These are phyloP conservation scores for Rhea pennata DNA, from an alignment of 2,113 vertebrate genomes.

Conservation along the genomic window DNA sequence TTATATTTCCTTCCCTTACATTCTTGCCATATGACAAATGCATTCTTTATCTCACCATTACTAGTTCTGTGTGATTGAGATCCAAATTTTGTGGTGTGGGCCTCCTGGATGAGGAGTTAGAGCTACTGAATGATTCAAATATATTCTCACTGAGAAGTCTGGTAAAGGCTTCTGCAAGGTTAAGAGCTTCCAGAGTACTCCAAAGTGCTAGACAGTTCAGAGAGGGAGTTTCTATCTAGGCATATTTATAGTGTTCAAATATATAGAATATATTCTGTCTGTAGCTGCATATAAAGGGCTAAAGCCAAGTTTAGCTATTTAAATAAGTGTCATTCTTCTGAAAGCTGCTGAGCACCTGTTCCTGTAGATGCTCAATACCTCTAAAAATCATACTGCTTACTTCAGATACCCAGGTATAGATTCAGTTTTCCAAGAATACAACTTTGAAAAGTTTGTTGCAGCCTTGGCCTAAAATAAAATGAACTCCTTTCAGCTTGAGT, in stretches of 20 bases:
- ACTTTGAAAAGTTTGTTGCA: not conserved
- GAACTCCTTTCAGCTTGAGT: not conserved
- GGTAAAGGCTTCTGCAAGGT: not conserved
- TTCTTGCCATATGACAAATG: conserved; percentile 28
- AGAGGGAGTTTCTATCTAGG: not conserved
- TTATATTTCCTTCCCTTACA: not conserved
- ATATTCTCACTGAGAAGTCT: not conserved
- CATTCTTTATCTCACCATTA: not conserved
- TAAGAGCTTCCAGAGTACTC: not conserved
- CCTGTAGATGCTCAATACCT: not conserved
- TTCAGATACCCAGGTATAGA: not conserved
- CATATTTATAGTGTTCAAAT: not conserved
- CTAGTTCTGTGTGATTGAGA: not conserved
- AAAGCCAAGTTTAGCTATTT: not conserved
- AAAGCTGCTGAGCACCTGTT: not conserved
- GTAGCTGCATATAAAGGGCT: not conserved
- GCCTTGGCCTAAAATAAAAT: not conserved
- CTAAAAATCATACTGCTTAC: not conserved
- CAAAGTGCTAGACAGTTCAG: not conserved
- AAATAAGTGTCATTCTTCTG: not conserved
- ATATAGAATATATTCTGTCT: not conserved
- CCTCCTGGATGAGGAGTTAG: not conserved
- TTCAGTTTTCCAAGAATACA: no score
- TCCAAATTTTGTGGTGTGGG: not conserved
- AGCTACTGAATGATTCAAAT: conserved; percentile 31